These are phyloP conservation scores for Plemyria rubiginata DNA, from an alignment of 2,888 invertebrate species.

Conservation along the genomic window DNA sequence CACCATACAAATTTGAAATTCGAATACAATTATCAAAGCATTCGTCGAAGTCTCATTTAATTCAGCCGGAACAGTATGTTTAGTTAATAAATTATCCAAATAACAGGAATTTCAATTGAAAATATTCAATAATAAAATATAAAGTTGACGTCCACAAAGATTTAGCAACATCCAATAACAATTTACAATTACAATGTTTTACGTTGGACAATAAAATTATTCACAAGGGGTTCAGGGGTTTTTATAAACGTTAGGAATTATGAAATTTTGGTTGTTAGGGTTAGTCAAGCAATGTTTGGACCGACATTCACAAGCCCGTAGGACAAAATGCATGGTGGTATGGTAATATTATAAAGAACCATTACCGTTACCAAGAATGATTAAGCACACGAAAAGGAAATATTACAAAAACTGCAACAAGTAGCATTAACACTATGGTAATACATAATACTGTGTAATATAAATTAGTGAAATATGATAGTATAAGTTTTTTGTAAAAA, in stretches of 20 bases:
- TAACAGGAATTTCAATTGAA: neutral
- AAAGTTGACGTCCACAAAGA: conserved; percentile 10
- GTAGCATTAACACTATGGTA: conserved; percentile 32
- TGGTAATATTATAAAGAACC: conserved; percentile 69
- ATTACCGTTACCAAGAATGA: conserved; percentile 84
- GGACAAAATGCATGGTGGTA: conserved; percentile 66
- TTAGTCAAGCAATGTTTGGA: conserved; percentile 48
- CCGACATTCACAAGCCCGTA: conserved; percentile 59
- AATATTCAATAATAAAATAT: neutral
- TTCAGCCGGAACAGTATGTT: neutral
- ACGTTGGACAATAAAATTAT: conserved; percentile 8
- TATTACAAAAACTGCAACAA: conserved; percentile 62
- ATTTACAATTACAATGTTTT: conserved; percentile 6
- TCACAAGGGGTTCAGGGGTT: conserved; percentile 7
- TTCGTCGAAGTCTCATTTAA: neutral
- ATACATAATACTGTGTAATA: conserved; percentile 25
- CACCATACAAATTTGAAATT: conserved; percentile 48
- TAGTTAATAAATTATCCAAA: neutral
- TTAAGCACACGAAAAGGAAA: conserved; percentile 78
- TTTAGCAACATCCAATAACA: conserved; percentile 12
- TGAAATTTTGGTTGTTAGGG: conserved; percentile 44
- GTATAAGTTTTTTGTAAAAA: conserved; percentile 23
- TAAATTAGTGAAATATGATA: conserved; percentile 32
- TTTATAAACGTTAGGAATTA: conserved; percentile 11
- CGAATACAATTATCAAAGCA: neutral